Percentiles rank a stretch among this genome's conserved stretches.
These are phyloP conservation scores for Bombus ignitus DNA, from an alignment of 1,140 invertebrate species.

Conservation along the genomic window DNA sequence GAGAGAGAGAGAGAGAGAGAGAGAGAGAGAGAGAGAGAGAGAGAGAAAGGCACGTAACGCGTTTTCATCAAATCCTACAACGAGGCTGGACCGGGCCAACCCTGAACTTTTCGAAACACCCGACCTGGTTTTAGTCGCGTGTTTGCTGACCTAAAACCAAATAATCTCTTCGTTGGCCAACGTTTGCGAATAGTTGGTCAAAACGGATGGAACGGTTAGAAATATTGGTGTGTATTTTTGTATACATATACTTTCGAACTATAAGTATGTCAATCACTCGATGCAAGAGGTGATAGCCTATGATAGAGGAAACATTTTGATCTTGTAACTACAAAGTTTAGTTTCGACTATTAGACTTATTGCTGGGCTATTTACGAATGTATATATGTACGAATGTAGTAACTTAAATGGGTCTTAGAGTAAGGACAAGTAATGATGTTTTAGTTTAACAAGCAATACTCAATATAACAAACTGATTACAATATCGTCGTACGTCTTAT, in stretches of 20 bases:
- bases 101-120: slow-evolving; percentile 34
- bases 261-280: neutral
- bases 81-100: slow-evolving; percentile 18
- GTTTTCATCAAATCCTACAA: slow-evolving; percentile 33
- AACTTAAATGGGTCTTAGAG: no score
- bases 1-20: no score
- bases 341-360: neutral
- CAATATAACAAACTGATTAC: no score
- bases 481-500: no score
- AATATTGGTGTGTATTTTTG: slow-evolving; percentile 28
- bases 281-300: neutral
- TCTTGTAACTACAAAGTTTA: neutral
- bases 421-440: no score
- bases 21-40: neutral
- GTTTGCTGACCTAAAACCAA: slow-evolving; percentile 56
- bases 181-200: slow-evolving; percentile 4
- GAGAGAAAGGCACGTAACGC: neutral
- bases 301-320: neutral
- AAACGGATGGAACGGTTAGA: slow-evolving; percentile 18
- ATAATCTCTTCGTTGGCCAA: slow-evolving; percentile 54
- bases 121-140: slow-evolving; percentile 20
- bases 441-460: no score
- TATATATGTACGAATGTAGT: no score
- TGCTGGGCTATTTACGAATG: neutral
- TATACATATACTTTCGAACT: neutral